Conservation (phyloP, 2,888 invertebrate genomes). For the Tipula confusa region DNA sequence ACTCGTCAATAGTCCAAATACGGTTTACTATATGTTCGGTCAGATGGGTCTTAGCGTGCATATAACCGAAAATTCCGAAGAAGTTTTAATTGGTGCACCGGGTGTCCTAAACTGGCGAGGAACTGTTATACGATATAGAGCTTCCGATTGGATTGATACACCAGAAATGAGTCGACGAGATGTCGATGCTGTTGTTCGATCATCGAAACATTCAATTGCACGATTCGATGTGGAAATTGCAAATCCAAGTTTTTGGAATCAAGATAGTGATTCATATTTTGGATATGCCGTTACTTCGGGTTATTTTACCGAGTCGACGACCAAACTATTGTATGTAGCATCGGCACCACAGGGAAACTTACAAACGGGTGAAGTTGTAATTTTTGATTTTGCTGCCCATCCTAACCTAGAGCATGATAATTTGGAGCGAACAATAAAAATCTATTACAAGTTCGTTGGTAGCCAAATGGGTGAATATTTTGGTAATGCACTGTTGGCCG, state of each 20-base stretch:
- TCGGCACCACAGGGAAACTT: slow-evolving; percentile 49
- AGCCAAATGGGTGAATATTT: slow-evolving; percentile 61
- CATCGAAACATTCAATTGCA: slow-evolving; percentile 40
- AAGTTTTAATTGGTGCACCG: slow-evolving; percentile 49
- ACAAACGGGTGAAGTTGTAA: slow-evolving; percentile 46
- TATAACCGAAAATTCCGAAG: slow-evolving; percentile 46
- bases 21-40: slow-evolving; percentile 43
- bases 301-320: slow-evolving; percentile 43
- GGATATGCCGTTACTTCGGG: slow-evolving; percentile 49
- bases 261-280: slow-evolving; percentile 48
- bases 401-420: not conserved
- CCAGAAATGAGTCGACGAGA: slow-evolving; percentile 44
- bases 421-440: not conserved
- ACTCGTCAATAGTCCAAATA: not conserved
- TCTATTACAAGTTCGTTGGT: slow-evolving; percentile 45
- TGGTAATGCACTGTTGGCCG: slow-evolving; percentile 57
- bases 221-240: slow-evolving; percentile 43
- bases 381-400: slow-evolving; percentile 29
- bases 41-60: slow-evolving; percentile 49
- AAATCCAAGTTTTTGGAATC: slow-evolving; percentile 43
- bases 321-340: slow-evolving; percentile 45
- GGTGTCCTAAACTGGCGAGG: slow-evolving; percentile 48
- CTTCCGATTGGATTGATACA: not conserved
- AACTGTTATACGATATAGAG: slow-evolving; percentile 41
- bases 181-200: slow-evolving; percentile 34